Evolutionary conservation across 2,797 vertebrate genomes (phyloP).

Genomic region (Tarsius wallacei): DNA sequence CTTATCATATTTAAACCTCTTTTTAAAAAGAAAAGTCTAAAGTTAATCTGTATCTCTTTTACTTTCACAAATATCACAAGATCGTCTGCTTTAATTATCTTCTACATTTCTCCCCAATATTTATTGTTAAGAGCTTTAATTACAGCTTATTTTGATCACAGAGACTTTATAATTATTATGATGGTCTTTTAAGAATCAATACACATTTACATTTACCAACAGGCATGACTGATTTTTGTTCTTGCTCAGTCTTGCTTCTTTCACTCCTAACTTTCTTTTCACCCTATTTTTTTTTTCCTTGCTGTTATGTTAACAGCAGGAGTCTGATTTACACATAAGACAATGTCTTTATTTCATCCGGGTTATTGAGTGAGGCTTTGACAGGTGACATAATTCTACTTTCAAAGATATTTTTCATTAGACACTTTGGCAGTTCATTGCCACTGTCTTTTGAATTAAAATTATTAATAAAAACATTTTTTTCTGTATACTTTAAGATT

Average conservation of each 20-base stretch:
- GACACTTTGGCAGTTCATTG: neutral
- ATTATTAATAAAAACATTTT: neutral
- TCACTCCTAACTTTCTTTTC: neutral
- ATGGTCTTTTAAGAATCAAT: neutral
- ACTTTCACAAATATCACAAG: neutral
- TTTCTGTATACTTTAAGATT: neutral
- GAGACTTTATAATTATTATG: neutral
- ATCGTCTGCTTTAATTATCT: neutral
- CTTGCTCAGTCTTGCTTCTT: neutral
- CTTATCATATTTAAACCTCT: no score
- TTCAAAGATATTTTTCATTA: slow-evolving; percentile 7
- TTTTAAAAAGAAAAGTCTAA: neutral
- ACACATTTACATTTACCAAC: neutral
- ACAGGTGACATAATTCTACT: neutral
- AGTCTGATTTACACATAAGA: neutral
- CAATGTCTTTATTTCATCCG: neutral
- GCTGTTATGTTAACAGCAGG: neutral
- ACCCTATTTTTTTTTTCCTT: slow-evolving; percentile 26
- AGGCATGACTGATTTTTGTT: neutral
- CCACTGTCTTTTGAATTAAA: neutral
- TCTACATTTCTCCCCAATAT: neutral
- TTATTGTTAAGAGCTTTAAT: neutral
- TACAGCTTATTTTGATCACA: neutral
- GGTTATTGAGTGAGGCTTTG: neutral
- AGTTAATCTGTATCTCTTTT: neutral